A percentile compares a stretch with the other conserved stretches of the same genome.
These are phyloP conservation scores for Diabrotica virgifera DNA, from an alignment of 1,140 invertebrate species.

Conservation along the genomic window DNA sequence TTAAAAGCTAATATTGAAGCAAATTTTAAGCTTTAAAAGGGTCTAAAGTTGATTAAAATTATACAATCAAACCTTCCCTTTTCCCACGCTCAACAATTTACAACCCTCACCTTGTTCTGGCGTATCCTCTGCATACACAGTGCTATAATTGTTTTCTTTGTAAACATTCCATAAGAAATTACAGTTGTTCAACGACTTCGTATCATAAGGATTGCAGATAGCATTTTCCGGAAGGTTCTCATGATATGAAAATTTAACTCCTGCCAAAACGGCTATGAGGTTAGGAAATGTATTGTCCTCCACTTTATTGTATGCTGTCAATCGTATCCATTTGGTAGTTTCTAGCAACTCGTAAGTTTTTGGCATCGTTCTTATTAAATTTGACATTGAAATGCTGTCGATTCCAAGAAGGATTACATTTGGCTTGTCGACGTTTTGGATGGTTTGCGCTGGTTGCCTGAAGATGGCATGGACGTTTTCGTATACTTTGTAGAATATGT, in stretches of 20 bases:
- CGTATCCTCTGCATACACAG: constrained; percentile 61
- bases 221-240: constrained; percentile 23
- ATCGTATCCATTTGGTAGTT: constrained; percentile 48
- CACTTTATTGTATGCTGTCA: constrained; percentile 61
- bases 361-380: constrained; percentile 73
- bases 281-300: constrained; percentile 82
- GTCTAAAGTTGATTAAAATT: too few relatives aligned
- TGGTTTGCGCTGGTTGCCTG: background rate
- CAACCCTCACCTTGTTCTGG: background rate
- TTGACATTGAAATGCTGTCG: constrained; percentile 75
- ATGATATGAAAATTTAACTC: constrained; percentile 37
- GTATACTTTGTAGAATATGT: constrained; percentile 46
- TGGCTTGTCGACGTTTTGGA: constrained; percentile 33
- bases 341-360: constrained; percentile 63
- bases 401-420: constrained; percentile 74
- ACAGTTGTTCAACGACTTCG: constrained; percentile 53
- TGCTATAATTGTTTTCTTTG: constrained; percentile 56
- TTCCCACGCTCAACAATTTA: background rate
- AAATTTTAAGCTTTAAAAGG: too few relatives aligned
- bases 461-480: constrained; percentile 52
- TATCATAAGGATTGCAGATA: constrained; percentile 51
- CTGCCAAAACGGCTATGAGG: constrained; percentile 72
- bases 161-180: constrained; percentile 62
- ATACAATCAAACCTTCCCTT: too few relatives aligned
- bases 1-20: too few relatives aligned